Conservation (phyloP, 2,888 invertebrate species). For the Metacarcinus magister region DNA sequence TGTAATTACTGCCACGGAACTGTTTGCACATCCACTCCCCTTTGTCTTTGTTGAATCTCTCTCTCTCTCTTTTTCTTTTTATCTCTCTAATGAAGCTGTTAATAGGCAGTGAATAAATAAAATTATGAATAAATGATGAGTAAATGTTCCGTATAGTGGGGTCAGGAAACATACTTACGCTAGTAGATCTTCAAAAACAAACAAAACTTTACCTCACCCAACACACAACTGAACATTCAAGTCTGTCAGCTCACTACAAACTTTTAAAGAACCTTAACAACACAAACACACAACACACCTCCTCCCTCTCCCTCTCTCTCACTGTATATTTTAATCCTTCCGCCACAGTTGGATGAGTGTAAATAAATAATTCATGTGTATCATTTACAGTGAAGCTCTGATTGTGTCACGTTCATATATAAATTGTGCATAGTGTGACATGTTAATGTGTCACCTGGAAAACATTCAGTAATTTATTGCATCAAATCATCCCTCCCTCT, state of each 20-base stretch:
- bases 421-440: not conserved
- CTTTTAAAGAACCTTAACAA: not conserved
- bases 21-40: not conserved
- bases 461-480: not conserved
- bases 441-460: not conserved
- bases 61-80: not conserved
- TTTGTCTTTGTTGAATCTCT: not conserved
- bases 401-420: not conserved
- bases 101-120: not conserved
- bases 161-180: not conserved
- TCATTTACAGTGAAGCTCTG: not conserved
- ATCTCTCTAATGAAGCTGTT: not conserved
- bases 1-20: not conserved
- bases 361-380: not conserved
- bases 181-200: not conserved
- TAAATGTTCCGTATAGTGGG: not conserved
- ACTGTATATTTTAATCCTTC: not conserved
- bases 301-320: not conserved
- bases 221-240: not conserved
- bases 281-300: not conserved
- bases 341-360: not conserved
- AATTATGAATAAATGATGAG: not conserved
- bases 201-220: not conserved
- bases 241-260: not conserved
- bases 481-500: not conserved